Base-by-base conservation (phyloP, 1,140 invertebrate species). In the Chrysomallon squamiferum region DNA sequence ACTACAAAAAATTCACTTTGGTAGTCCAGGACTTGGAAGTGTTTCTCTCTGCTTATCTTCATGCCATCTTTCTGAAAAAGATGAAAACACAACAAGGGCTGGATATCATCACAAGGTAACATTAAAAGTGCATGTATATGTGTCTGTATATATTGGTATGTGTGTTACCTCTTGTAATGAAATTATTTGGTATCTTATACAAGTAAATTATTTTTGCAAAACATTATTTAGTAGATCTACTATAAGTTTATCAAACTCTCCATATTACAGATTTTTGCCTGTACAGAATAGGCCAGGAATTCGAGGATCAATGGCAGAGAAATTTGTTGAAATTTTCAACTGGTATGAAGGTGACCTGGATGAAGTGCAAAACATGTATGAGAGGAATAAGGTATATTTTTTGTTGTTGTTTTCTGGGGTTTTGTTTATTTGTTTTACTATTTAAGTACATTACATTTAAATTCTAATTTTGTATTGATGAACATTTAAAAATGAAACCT, bases 281-380 rank as follows among this genome's bases (percentile, higher is more conserved):
- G 72, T 85, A 27, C 73, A 76, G 52, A 75, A 72, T n/a, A 69
- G 83, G 49, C 73, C 78, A 57, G 79, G 81, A 18, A 73, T 84
- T 4, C 66, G 80, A 59, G 74, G 72, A 9, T 76, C 76, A 5
- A 71, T 86, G 30, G 69, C 81, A 30, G 84, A 86, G 57, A 84
- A 85, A 62, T 86, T 80, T 79, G 81, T 85, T 3, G 81, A 84
- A 56, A 75, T 82, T 32, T 86, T 86, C 62, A 82, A 77, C 59
- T 79, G 76, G 75, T 85, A 84, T 74, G 82, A 85, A 59, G 59
- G 67, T 27, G 83, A 85, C 60, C 67, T 85, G 18, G 77, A 80
- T 41, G 79, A 83, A 52, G 78, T 84, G 0, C 77, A 80, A 22
- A 68, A 78, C 33, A 78, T 83, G 20, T 86, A 85, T 73, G 82